A percentile compares a stretch with the other conserved stretches of the same genome.
Evolutionary conservation across 2,113 vertebrate species (phyloP).

Genomic region (Anseranas semipalmata): DNA sequence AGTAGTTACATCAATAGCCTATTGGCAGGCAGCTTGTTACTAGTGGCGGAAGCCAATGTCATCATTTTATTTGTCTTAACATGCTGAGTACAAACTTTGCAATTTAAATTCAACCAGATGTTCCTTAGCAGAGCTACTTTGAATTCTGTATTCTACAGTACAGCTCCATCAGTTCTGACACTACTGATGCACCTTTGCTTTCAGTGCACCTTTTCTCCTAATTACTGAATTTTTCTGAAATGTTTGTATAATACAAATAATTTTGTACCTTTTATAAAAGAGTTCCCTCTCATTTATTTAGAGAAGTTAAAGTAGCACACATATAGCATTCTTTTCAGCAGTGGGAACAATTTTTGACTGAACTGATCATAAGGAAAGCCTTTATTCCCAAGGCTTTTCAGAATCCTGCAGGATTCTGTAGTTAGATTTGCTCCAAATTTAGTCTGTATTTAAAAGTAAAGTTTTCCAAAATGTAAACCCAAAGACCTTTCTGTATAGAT

Average conservation of each 20-base stretch:
- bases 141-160: neutral
- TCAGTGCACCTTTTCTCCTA: neutral
- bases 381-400: neutral
- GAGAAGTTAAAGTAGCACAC: neutral
- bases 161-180: neutral
- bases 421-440: neutral
- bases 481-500: neutral
- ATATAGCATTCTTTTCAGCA: neutral
- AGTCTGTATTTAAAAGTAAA: neutral
- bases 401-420: neutral
- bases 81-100: neutral
- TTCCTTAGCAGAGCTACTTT: neutral
- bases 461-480: neutral
- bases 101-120: constrained; percentile 37
- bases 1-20: neutral
- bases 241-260: neutral
- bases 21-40: neutral
- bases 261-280: neutral
- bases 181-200: neutral
- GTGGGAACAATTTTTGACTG: neutral
- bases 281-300: neutral
- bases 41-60: constrained; percentile 10
- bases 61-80: constrained; percentile 19
- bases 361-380: neutral
- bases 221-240: neutral